phyloP scores from a whole-genome alignment of 2,113 vertebrate genomes.

The Tenrec ecaudatus region DNA sequence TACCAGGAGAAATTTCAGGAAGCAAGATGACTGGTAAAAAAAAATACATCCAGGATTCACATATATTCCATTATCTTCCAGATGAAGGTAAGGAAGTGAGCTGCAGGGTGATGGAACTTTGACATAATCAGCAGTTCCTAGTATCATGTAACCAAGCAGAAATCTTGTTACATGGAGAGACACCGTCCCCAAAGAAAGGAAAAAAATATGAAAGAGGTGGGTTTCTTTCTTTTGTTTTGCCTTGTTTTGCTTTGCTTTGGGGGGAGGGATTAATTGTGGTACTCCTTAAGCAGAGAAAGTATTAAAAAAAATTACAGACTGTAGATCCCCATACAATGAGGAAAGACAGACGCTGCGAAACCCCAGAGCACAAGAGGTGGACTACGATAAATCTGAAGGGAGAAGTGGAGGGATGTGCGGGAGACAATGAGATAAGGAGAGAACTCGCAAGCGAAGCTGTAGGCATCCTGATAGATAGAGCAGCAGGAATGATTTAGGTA shows the following conservation, averaged over 20 bases:
- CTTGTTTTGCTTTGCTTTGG: neutral
- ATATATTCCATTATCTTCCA: conserved; percentile 82
- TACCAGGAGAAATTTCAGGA: conserved; percentile 83
- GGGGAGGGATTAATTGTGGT: conserved; percentile 8
- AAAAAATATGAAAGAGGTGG: neutral
- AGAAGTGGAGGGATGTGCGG: neutral
- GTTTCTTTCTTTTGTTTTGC: neutral
- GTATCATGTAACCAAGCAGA: conserved; percentile 65
- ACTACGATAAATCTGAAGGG: neutral
- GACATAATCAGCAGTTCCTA: conserved; percentile 68
- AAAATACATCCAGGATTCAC: conserved; percentile 74
- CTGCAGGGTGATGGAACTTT: conserved; percentile 63
- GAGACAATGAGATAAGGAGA: neutral
- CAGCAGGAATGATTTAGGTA: conserved; percentile 55
- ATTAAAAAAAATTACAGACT: conserved; percentile 35
- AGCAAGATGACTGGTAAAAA: conserved; percentile 73
- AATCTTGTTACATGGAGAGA: conserved; percentile 42
- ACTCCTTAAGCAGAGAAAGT: conserved; percentile 62
- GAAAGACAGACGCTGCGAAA: neutral
- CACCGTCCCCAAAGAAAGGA: conserved; percentile 5
- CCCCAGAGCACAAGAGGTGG: neutral
- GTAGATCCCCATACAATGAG: neutral
- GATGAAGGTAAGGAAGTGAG: conserved; percentile 61
- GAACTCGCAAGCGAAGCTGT: conserved; percentile 40
- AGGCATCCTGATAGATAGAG: conserved; percentile 63